phyloP scores from a whole-genome alignment of 2,888 invertebrate species.

The Dryocosmus kuriphilus region DNA sequence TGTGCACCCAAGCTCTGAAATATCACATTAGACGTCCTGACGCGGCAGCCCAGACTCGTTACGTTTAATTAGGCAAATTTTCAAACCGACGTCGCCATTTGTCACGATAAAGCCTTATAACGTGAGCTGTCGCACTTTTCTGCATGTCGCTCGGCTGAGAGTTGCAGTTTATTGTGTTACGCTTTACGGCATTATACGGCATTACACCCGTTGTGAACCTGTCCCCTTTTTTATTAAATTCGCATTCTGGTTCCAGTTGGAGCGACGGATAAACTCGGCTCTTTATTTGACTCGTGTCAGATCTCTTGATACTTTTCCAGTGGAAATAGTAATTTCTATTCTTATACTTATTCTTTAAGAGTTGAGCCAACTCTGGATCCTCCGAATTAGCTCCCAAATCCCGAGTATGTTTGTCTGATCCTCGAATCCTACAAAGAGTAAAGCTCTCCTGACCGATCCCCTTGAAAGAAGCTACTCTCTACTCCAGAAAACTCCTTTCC shows the following conservation, averaged over 20 bases:
- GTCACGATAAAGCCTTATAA: conserved; percentile 58
- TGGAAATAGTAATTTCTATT: neutral
- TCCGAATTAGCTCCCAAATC: conserved; percentile 22
- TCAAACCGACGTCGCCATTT: conserved; percentile 53
- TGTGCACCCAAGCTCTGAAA: conserved; percentile 46
- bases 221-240: conserved; percentile 23
- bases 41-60: conserved; percentile 51
- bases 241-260: neutral
- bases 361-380: neutral
- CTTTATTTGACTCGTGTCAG: neutral
- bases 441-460: conserved; percentile 30
- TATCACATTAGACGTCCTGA: conserved; percentile 43
- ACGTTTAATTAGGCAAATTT: conserved; percentile 65
- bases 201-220: conserved; percentile 24
- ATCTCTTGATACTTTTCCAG: neutral
- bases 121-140: conserved; percentile 40
- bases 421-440: conserved; percentile 14
- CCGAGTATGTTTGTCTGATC: conserved; percentile 8
- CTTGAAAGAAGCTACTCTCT: conserved; percentile 3
- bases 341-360: too few relatives aligned
- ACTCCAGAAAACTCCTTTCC: neutral
- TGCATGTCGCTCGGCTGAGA: neutral
- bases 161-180: conserved; percentile 35
- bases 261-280: neutral
- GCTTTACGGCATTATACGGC: conserved; percentile 23